These are phyloP conservation scores for Conger conger DNA, from an alignment of 2,113 vertebrate species.

Conservation along the genomic window DNA sequence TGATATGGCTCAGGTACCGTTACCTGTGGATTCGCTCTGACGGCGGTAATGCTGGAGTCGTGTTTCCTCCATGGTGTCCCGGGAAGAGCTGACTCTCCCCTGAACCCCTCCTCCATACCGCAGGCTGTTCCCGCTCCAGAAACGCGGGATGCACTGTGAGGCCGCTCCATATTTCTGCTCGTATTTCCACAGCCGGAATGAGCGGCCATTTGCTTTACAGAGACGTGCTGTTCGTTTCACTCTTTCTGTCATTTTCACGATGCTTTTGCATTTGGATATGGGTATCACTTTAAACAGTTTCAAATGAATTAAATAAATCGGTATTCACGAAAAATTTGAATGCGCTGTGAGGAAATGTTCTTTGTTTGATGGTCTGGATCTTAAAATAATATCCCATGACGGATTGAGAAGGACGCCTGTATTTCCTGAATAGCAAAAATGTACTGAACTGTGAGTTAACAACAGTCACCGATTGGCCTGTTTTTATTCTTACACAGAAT, in stretches of 20 bases:
- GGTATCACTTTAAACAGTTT: not conserved
- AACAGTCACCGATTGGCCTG: no score
- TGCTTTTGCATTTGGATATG: not conserved
- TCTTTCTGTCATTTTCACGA: not conserved
- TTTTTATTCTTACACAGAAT: not conserved
- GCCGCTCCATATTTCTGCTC: not conserved
- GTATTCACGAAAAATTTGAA: not conserved
- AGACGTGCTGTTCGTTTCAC: constrained; percentile 7
- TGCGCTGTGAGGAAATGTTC: not conserved
- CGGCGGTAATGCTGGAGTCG: constrained; percentile 24
- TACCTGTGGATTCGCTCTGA: not conserved
- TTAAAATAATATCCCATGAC: not conserved
- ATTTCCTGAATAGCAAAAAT: not conserved
- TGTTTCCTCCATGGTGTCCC: constrained; percentile 19
- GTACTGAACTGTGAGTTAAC: no score
- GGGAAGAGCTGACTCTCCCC: not conserved
- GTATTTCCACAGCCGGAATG: not conserved
- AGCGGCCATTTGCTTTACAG: constrained; percentile 12
- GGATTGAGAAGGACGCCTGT: not conserved
- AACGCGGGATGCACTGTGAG: not conserved
- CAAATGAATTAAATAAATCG: not conserved
- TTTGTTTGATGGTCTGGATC: not conserved
- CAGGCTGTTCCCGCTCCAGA: not conserved
- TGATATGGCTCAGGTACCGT: constrained; percentile 1
- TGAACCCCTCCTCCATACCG: constrained; percentile 1